Evolutionary conservation across 2,888 invertebrate genomes (phyloP).

Genomic region (Campopleginae sp.): DNA sequence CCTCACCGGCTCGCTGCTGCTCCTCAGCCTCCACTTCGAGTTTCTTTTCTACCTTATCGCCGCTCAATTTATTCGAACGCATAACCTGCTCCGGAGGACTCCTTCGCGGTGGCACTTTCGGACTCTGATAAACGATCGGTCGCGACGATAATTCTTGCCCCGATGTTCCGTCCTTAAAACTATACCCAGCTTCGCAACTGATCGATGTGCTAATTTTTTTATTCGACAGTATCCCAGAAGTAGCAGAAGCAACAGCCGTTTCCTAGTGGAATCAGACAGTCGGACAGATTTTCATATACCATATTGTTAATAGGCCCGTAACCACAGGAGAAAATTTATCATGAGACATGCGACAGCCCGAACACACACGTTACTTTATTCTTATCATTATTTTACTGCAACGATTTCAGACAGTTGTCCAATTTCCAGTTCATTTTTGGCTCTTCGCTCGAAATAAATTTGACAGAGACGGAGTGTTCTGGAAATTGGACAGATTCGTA

Average conservation of each 20-base stretch:
- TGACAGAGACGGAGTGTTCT: neutral
- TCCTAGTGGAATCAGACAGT: conserved; percentile 80
- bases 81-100: conserved; percentile 74
- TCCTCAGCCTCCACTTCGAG: conserved; percentile 1
- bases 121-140: conserved; percentile 80
- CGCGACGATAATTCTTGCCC: conserved; percentile 66
- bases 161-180: conserved; percentile 67
- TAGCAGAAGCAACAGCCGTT: conserved; percentile 80
- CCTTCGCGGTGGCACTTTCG: conserved; percentile 78
- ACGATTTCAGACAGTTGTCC: neutral
- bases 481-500: neutral
- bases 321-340: conserved; percentile 67
- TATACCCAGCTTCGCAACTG: conserved; percentile 75
- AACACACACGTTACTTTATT: neutral
- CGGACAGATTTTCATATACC: conserved; percentile 72
- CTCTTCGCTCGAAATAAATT: neutral
- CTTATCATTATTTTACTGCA: neutral
- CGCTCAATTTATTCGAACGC: neutral
- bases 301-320: conserved; percentile 69
- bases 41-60: neutral
- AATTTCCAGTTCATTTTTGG: neutral
- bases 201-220: conserved; percentile 77
- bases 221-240: conserved; percentile 80
- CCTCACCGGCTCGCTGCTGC: neutral
- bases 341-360: neutral